Percentiles rank a stretch among this genome's conserved stretches.
These are phyloP conservation scores for Podilymbus podiceps DNA, from an alignment of 2,113 vertebrate genomes.

Conservation along the genomic window DNA sequence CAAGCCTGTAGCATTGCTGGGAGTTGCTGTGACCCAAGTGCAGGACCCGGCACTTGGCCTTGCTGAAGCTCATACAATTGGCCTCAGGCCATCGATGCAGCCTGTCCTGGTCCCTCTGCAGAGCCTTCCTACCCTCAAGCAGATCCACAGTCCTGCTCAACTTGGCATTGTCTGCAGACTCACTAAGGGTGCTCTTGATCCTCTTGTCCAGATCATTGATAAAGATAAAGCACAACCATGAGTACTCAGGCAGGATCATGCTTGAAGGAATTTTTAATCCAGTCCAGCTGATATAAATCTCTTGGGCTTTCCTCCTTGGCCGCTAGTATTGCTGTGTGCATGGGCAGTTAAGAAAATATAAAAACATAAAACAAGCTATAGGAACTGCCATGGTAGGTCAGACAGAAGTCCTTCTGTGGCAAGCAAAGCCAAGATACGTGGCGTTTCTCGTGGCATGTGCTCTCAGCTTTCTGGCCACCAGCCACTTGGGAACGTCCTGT, in stretches of 20 bases:
- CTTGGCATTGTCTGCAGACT: too few relatives aligned
- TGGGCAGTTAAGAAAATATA: background rate
- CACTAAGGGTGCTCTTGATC: too few relatives aligned
- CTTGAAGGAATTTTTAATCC: background rate
- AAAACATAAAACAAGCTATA: background rate
- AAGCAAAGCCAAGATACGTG: background rate
- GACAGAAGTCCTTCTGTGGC: background rate
- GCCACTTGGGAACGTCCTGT: background rate
- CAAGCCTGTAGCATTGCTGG: too few relatives aligned
- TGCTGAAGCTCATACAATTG: too few relatives aligned
- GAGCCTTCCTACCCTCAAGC: too few relatives aligned
- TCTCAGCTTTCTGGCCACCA: background rate
- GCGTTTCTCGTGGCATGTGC: background rate
- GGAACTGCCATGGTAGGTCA: background rate
- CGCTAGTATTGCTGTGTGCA: background rate
- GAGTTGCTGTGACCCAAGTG: too few relatives aligned
- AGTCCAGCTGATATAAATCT: background rate
- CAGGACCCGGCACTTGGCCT: too few relatives aligned
- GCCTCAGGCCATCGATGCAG: too few relatives aligned
- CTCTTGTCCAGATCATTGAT: too few relatives aligned
- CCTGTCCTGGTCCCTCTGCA: too few relatives aligned
- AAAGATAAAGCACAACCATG: background rate
- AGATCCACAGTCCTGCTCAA: too few relatives aligned
- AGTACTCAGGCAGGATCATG: rapidly evolving
- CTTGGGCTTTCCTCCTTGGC: background rate